phyloP scores from a whole-genome alignment of 2,113 vertebrate genomes.

The Pleuronectes platessa region DNA sequence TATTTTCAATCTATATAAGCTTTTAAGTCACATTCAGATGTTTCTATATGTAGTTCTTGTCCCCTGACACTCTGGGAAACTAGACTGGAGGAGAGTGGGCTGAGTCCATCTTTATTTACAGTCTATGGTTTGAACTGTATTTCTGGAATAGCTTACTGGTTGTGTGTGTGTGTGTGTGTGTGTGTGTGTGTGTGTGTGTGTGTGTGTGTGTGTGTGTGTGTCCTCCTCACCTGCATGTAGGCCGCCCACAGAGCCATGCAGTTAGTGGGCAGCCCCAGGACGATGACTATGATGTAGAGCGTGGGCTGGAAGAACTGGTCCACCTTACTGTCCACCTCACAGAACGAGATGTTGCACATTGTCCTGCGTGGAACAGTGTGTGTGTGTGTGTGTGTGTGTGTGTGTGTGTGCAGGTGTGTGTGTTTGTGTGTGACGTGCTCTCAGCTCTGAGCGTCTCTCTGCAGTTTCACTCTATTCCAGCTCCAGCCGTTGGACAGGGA shows the following conservation, averaged over 20 bases:
- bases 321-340: slow-evolving; percentile 90
- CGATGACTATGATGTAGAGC: slow-evolving; percentile 90
- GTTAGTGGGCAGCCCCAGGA: slow-evolving; percentile 90
- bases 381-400: not conserved
- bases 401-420: slow-evolving; percentile 27
- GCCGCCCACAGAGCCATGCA: slow-evolving; percentile 92
- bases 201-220: not conserved
- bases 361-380: slow-evolving; percentile 55
- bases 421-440: slow-evolving; percentile 32
- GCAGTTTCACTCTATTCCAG: slow-evolving; percentile 44
- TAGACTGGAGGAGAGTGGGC: no score
- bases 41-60: no score
- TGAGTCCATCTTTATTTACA: no score
- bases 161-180: slow-evolving; percentile 4
- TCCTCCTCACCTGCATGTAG: slow-evolving; percentile 84
- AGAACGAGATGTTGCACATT: slow-evolving; percentile 89
- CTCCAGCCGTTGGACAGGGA: slow-evolving; percentile 55
- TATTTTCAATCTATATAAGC: no score
- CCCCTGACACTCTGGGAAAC: no score
- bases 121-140: not conserved
- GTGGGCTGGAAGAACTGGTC: slow-evolving; percentile 92
- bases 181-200: not conserved
- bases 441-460: slow-evolving; percentile 58
- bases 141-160: not conserved
- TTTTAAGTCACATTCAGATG: no score